Evolutionary conservation across 2,113 vertebrate genomes (phyloP).

Genomic region (Bubo bubo): DNA sequence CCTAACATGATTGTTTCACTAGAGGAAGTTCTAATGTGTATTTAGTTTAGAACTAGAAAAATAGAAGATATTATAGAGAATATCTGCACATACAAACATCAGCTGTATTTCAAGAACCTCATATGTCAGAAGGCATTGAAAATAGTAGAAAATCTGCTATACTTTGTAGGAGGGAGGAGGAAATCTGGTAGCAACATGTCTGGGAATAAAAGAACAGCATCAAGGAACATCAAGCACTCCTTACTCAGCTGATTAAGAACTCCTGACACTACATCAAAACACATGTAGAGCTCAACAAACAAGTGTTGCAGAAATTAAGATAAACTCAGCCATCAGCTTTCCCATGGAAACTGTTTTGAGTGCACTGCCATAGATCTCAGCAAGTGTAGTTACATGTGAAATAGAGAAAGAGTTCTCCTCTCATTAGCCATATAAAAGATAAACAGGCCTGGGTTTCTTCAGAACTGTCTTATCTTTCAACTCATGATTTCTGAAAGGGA

Average conservation of each 20-base stretch:
- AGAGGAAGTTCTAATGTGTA: neutral
- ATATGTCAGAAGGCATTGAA: neutral
- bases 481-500: neutral
- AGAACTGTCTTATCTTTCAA: neutral
- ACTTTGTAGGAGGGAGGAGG: neutral
- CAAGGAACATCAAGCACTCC: neutral
- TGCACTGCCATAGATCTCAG: neutral
- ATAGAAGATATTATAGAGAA: neutral
- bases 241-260: neutral
- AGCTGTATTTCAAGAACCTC: neutral
- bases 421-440: neutral
- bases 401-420: neutral
- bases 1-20: neutral
- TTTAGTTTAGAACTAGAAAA: neutral
- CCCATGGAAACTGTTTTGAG: neutral
- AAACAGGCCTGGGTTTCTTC: neutral
- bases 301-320: neutral
- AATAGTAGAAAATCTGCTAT: neutral
- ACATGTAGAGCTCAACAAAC: neutral
- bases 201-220: neutral
- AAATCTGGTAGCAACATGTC: neutral
- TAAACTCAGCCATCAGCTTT: neutral
- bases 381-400: neutral
- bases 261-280: neutral
- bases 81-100: neutral